Base-by-base conservation (phyloP, 2,888 invertebrate genomes). In the Griposia aprilina region DNA sequence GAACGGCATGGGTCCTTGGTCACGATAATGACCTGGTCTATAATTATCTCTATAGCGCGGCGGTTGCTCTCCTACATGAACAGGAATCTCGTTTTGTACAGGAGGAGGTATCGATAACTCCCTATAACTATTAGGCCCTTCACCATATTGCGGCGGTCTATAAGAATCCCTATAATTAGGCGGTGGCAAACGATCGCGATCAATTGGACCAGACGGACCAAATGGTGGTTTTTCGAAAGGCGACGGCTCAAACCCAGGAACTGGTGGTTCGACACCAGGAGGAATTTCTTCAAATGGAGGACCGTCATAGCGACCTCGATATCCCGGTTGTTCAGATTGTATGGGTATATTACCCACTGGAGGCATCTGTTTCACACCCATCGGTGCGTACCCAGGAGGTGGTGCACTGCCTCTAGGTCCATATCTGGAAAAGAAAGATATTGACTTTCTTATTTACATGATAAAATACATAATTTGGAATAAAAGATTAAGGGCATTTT, bases 241-340 rank as follows among this genome's bases (percentile, higher is more conserved):
- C 1, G 97, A 96, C 45, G 97, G 96, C 90, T 97, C 97, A 90
- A 97, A 97, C 45, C 97, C 97, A 60, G 97, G 97, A 36, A 97
- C 97, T 1, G 97, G 97, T 11, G 97, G 97, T 90, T 97, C 97
- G 2, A 97, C 97, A 23, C 97, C 97, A 15, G 97, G 97, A 26
- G 97, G 97, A 78, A 97, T 96, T 65, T 97, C 97, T 87, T 97
- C 97, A 88, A 97, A 97, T 74, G 97, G 92, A 41, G 95, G 95
- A 15, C 86, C 93, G 59, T 97, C 96, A 87, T 95, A 97, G 13
- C 96, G 95, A 69, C 95, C 95, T 70, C 95, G 92, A 89, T 95
- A 96, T 10, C 94, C 94, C n/a, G 94, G 93, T 45, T 92, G 94
- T 52, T 96, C 96, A 52, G 92, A 83, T 84, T 93, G 93, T 48